Base-by-base conservation (phyloP, 2,888 invertebrate species). In the Hoplodrina ambigua region DNA sequence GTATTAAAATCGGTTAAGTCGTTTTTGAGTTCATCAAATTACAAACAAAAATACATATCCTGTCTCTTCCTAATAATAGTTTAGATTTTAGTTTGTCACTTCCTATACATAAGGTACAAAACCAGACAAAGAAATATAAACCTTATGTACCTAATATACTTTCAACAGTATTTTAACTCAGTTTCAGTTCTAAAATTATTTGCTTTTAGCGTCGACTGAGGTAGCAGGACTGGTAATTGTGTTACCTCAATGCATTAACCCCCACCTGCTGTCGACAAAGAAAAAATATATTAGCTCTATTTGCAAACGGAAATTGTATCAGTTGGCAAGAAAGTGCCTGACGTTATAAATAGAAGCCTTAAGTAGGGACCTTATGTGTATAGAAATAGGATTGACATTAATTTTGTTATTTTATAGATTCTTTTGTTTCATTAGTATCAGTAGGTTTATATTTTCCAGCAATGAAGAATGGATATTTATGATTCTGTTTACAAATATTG, bases 291-390 rank as follows among this genome's bases (percentile, higher is more conserved):
- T 60, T 62, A 50, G n/a, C 44, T 41, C 57, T 66, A 60, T 76
- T 55, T 77, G 55, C 44, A 30, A 52, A 19, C 52, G 75, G 79
- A 78, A 73, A 75, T 80, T 64, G 46, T 58, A 69, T 77, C 46
- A 64, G 46, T 54, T 33, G 37, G n/a, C 17, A 50, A 37, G 41
- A 59, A 73, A 75, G 33, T 33, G 33, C 6, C 30, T n/a, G 17
- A 13, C 17, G 6, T 56, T 50, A 63, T 55, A 55, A 41, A 50
- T 15, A 46, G 13, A 72, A 30, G 37, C 11, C 10, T 67, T 54
- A 11, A 54, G 15, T 44, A 10, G 19, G 5, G 37, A 20, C 15
- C n/a, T 44, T 17, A 15, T 2, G 17, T 17, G n/a, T 33, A 7
- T 17, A 20, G n/a, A 5, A 33, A 49, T 20, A 41, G 11, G 4